phyloP scores from a whole-genome alignment of 35 echinoderm and acorn worm genomes.

The Anneissia japonica region DNA sequence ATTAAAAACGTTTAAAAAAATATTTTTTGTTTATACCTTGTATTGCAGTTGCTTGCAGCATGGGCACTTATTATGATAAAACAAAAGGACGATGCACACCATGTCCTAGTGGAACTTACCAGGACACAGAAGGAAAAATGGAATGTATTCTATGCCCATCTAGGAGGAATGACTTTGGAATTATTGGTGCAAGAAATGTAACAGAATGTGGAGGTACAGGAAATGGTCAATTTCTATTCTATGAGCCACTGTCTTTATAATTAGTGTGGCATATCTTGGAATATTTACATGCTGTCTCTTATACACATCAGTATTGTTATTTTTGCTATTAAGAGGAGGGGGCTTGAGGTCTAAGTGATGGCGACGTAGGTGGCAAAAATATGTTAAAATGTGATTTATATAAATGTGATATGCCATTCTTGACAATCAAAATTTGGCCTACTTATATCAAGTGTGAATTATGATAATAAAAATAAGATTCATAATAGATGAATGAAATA shows the following conservation, averaged over 20 bases:
- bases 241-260: too few relatives aligned
- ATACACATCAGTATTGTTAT: too few relatives aligned
- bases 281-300: too few relatives aligned
- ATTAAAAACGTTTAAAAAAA: not conserved
- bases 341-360: not conserved
- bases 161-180: conserved; percentile 43
- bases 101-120: conserved; percentile 63
- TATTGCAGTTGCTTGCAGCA: conserved; percentile 70
- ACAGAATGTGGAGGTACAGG: conserved; percentile 80
- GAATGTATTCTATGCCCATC: conserved; percentile 66
- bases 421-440: too few relatives aligned
- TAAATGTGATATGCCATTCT: too few relatives aligned
- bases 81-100: conserved; percentile 28
- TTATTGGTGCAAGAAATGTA: conserved; percentile 63
- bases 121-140: conserved; percentile 70
- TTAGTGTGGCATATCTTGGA: too few relatives aligned
- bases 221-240: too few relatives aligned
- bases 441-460: too few relatives aligned
- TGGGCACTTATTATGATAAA: conserved; percentile 65
- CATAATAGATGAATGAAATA: too few relatives aligned
- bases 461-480: too few relatives aligned
- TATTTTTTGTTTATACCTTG: not conserved
- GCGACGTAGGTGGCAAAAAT: not conserved
- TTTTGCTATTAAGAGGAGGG: too few relatives aligned
- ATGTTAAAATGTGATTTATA: not conserved